phyloP scores from a whole-genome alignment of 1,140 invertebrate species.

The Armadillidium nasatum region DNA sequence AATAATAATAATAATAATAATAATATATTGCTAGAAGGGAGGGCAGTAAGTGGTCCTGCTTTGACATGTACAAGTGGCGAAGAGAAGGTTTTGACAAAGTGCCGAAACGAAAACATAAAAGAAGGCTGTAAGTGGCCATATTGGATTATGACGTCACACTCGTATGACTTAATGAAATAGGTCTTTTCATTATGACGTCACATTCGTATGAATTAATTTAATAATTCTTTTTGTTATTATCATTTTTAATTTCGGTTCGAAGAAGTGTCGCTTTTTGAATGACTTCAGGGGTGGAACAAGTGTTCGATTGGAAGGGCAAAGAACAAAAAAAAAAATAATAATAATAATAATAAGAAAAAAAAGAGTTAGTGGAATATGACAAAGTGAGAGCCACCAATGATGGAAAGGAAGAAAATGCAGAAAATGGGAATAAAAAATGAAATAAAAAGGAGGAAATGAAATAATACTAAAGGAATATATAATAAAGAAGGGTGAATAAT shows the following conservation, averaged over 20 bases:
- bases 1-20: constrained; percentile 15
- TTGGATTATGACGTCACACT: neutral
- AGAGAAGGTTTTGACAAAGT: constrained; percentile 1
- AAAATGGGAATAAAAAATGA: no score
- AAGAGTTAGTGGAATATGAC: no score
- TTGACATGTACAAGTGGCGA: neutral
- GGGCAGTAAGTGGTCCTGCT: neutral
- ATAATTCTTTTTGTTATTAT: neutral
- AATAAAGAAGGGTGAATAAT: no score
- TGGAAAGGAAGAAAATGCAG: no score
- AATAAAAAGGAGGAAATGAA: no score
- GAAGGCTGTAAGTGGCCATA: constrained; percentile 5
- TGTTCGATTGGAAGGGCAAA: neutral
- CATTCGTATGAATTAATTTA: neutral
- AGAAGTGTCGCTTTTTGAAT: neutral
- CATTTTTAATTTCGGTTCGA: neutral
- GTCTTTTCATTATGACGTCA: no score
- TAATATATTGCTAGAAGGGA: neutral
- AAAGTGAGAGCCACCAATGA: no score
- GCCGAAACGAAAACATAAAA: neutral
- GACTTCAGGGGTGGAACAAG: neutral
- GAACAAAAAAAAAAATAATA: no score
- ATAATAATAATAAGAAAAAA: no score
- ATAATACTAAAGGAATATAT: no score
- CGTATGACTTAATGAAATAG: no score